Percentiles rank a stretch among this genome's conserved stretches.
These are phyloP conservation scores for Parapristionchus giblindavisi DNA, from an alignment of 2,888 invertebrate species.

Conservation along the genomic window DNA sequence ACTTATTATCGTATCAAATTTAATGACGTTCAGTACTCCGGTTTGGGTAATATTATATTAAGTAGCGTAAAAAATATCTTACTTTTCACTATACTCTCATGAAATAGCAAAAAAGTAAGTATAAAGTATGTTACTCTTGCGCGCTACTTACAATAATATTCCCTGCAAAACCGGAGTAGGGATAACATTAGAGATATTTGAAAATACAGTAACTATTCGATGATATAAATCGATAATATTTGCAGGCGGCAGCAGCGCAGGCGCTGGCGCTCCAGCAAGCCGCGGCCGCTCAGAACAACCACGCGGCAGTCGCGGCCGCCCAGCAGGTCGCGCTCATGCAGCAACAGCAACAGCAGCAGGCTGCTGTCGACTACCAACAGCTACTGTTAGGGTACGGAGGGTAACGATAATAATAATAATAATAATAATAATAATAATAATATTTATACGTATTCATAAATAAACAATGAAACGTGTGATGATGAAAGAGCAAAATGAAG, in stretches of 20 bases:
- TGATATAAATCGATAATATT: constrained; percentile 13
- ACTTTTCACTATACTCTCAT: no score
- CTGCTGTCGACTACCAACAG: constrained; percentile 58
- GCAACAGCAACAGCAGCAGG: constrained; percentile 45
- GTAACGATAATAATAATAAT: background rate
- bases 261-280: background rate
- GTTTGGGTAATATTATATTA: no score
- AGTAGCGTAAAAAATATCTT: no score
- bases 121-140: no score
- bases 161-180: no score
- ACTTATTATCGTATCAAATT: no score
- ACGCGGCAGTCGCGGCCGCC: constrained; percentile 42
- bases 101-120: no score
- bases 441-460: background rate
- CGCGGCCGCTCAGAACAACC: background rate
- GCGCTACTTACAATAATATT: no score
- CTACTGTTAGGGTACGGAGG: constrained; percentile 49
- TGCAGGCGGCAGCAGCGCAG: constrained; percentile 28
- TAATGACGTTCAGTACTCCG: no score
- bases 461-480: background rate
- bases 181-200: no score
- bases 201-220: no score
- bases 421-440: background rate
- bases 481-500: no score
- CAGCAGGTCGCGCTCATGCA: constrained; percentile 54